phyloP scores from a whole-genome alignment of 2,888 invertebrate genomes.

The Polyommatus icarus region DNA sequence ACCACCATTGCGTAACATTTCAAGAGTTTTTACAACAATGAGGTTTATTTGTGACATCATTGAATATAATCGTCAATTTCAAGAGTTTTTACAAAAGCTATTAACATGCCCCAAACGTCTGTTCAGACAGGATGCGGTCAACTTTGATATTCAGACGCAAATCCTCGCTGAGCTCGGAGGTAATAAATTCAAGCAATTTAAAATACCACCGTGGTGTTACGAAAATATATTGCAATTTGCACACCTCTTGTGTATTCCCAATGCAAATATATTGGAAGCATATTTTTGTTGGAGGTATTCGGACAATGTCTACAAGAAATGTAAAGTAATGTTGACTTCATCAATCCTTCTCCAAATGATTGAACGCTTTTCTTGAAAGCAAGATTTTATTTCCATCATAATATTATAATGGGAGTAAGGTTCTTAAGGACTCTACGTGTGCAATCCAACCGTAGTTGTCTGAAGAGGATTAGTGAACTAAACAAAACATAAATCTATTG shows the following conservation, averaged over 20 bases:
- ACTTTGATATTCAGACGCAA: conserved; percentile 8
- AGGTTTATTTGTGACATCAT: neutral
- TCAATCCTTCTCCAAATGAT: too few relatives aligned
- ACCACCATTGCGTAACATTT: too few relatives aligned
- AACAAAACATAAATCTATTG: too few relatives aligned
- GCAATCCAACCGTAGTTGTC: too few relatives aligned
- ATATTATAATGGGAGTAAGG: too few relatives aligned
- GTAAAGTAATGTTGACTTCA: neutral
- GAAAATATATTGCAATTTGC: conserved; percentile 9
- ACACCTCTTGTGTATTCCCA: neutral
- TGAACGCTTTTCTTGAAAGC: too few relatives aligned
- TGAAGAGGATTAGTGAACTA: too few relatives aligned
- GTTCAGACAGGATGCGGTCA: conserved; percentile 19
- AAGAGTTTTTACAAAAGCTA: neutral
- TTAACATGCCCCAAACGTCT: neutral
- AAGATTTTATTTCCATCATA: too few relatives aligned
- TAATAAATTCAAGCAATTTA: neutral
- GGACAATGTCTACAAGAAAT: neutral
- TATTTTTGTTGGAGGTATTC: neutral
- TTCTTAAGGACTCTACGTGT: too few relatives aligned
- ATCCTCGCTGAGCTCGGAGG: neutral
- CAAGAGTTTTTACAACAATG: too few relatives aligned
- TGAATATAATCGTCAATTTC: neutral
- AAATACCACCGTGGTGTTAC: conserved; percentile 4
- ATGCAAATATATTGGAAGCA: neutral